A percentile compares a stretch with the other conserved stretches of the same genome.
Evolutionary conservation across 1,140 invertebrate genomes (phyloP).

Genomic region (Vanessa tameamea): DNA sequence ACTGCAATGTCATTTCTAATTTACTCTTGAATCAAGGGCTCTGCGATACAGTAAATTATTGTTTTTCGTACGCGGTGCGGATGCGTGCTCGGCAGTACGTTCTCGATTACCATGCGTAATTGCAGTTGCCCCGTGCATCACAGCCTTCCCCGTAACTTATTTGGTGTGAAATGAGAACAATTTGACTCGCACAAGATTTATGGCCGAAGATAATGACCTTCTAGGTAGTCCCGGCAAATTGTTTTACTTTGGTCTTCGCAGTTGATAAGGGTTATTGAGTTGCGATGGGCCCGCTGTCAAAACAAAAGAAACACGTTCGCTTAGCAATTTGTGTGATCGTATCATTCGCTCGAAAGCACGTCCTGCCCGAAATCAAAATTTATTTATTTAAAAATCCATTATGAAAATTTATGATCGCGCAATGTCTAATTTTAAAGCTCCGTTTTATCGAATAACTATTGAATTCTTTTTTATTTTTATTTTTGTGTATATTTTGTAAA

Average conservation of each 20-base stretch:
- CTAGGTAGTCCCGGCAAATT: conserved; percentile 58
- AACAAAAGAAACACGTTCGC: conserved; percentile 24
- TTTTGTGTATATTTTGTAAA: neutral
- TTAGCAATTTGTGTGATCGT: conserved; percentile 25
- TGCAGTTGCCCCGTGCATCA: conserved; percentile 45
- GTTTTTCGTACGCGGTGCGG: conserved; percentile 9
- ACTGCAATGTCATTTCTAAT: conserved; percentile 13
- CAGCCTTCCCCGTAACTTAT: conserved; percentile 61
- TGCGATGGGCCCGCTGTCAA: conserved; percentile 17
- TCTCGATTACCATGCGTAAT: conserved; percentile 51
- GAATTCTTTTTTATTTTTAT: conserved; percentile 2
- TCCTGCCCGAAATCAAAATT: conserved; percentile 28
- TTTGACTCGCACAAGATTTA: conserved; percentile 68
- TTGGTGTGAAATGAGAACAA: conserved; percentile 75
- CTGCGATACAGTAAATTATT: conserved; percentile 9
- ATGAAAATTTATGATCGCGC: conserved; percentile 35
- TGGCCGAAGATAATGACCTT: conserved; percentile 61
- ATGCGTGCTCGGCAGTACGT: conserved; percentile 15
- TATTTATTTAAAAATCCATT: conserved; percentile 37
- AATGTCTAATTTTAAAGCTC: conserved; percentile 32
- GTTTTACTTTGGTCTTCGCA: conserved; percentile 37
- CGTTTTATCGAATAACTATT: conserved; percentile 21
- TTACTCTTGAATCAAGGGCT: conserved; percentile 5
- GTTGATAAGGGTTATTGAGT: conserved; percentile 19
- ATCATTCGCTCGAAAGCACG: conserved; percentile 29